Percentiles rank a stretch among this genome's conserved stretches.
These are phyloP conservation scores for Caenorhabditis zanzibari DNA, from an alignment of 2,888 invertebrate species.

Conservation along the genomic window DNA sequence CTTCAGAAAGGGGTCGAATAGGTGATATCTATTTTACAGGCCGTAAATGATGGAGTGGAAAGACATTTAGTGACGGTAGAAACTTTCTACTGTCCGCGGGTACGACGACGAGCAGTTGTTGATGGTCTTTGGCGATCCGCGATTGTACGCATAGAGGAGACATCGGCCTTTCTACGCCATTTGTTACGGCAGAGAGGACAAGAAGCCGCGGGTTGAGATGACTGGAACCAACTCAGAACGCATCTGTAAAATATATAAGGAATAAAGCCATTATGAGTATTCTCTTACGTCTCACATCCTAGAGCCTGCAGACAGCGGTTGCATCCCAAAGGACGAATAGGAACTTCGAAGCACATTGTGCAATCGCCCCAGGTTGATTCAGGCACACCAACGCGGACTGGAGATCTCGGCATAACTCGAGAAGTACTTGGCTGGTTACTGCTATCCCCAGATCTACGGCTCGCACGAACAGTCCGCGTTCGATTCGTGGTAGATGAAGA, in stretches of 20 bases:
- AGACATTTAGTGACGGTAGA: background rate
- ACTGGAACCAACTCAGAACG: background rate
- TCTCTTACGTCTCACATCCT: constrained; percentile 37
- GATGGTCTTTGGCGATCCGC: background rate
- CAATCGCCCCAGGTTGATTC: constrained; percentile 40
- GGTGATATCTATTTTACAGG: background rate
- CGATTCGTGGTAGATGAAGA: no score
- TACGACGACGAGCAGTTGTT: constrained; percentile 4
- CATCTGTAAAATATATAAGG: constrained; percentile 14
- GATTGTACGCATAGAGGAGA: constrained; percentile 3
- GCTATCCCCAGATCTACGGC: background rate
- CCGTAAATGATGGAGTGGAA: background rate
- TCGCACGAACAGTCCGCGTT: no score
- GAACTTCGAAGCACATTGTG: constrained; percentile 37
- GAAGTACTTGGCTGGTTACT: constrained; percentile 3
- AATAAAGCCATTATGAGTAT: background rate
- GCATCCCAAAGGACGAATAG: constrained; percentile 36
- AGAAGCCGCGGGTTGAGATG: background rate
- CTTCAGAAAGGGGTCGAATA: background rate
- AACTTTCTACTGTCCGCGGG: background rate
- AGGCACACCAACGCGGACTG: constrained; percentile 1
- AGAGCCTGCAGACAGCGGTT: constrained; percentile 17
- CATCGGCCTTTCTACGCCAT: constrained; percentile 23
- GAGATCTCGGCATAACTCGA: background rate
- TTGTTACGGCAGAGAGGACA: constrained; percentile 37